Percentiles rank a stretch among this genome's conserved stretches.
Conservation (phyloP, 2,797 vertebrate genomes). For the Coregonus sp. region DNA sequence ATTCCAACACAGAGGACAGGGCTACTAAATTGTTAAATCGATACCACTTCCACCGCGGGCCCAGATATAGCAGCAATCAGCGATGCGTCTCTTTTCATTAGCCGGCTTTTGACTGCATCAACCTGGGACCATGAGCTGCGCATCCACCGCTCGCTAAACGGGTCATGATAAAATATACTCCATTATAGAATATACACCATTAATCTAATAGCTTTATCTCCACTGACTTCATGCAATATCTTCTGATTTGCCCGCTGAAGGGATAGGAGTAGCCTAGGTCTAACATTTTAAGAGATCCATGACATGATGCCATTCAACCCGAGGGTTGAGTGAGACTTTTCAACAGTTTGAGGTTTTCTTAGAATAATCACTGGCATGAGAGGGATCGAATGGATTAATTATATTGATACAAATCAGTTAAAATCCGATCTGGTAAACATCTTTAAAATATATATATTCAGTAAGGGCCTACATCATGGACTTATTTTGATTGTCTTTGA, state of each 20-base stretch:
- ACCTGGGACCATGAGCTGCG: conserved; percentile 81
- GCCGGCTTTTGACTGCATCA: conserved; percentile 88
- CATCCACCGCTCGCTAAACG: conserved; percentile 77
- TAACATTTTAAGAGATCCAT: background rate
- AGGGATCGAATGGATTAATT: background rate
- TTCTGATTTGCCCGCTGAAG: background rate
- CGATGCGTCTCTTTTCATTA: conserved; percentile 96
- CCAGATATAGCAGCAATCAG: conserved; percentile 94
- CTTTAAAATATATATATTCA: background rate
- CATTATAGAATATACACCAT: conserved; percentile 83
- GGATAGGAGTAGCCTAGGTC: background rate
- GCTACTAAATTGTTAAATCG: conserved; percentile 88
- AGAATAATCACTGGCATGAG: background rate
- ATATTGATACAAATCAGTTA: background rate
- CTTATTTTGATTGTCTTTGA: background rate
- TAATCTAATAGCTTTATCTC: conserved; percentile 86
- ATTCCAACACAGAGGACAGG: conserved; percentile 90
- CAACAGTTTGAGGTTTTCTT: background rate
- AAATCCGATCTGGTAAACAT: background rate
- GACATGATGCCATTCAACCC: background rate
- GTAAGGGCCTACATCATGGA: background rate
- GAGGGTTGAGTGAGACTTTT: background rate
- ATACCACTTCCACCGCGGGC: conserved; percentile 89
- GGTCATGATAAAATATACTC: conserved; percentile 73
- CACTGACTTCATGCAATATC: conserved; percentile 56